Evolutionary conservation across 2,797 vertebrate genomes (phyloP).

Genomic region (Dermochelys coriacea): DNA sequence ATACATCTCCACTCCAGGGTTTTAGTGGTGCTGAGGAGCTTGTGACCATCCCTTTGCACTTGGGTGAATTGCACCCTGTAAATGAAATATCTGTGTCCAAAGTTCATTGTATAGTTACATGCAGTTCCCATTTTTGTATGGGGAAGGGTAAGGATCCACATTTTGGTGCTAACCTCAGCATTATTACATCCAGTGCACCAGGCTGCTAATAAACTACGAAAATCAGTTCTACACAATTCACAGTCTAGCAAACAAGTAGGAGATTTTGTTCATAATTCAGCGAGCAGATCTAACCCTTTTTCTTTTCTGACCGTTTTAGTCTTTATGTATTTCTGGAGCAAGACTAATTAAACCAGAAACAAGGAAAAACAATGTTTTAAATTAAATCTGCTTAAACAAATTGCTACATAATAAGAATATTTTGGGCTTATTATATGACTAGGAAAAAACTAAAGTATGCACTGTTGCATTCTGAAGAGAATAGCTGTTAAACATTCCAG

Average conservation of each 20-base stretch:
- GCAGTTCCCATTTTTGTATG: not conserved
- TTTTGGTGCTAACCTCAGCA: conserved; percentile 8
- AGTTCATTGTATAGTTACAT: not conserved
- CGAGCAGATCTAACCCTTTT: conserved; percentile 11
- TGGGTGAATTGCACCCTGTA: rapidly evolving
- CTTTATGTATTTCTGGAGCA: conserved; percentile 19
- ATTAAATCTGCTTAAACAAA: conserved; percentile 37
- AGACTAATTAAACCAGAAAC: not conserved
- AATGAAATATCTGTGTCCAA: rapidly evolving
- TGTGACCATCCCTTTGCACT: not conserved
- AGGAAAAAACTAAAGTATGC: conserved; percentile 27
- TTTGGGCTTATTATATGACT: not conserved
- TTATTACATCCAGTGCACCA: not conserved
- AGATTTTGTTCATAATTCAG: conserved; percentile 30
- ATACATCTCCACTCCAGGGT: not conserved
- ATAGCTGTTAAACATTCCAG: conserved; percentile 13
- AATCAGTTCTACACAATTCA: not conserved
- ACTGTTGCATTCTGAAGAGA: conserved; percentile 38
- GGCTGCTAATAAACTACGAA: not conserved
- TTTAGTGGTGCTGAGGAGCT: not conserved
- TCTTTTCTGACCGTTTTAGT: not conserved
- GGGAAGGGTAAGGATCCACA: not conserved
- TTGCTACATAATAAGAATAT: not conserved
- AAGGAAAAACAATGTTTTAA: not conserved
- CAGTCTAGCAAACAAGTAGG: not conserved